Evolutionary conservation across 1,140 invertebrate species (phyloP).

Genomic region (Cylas formicarius): DNA sequence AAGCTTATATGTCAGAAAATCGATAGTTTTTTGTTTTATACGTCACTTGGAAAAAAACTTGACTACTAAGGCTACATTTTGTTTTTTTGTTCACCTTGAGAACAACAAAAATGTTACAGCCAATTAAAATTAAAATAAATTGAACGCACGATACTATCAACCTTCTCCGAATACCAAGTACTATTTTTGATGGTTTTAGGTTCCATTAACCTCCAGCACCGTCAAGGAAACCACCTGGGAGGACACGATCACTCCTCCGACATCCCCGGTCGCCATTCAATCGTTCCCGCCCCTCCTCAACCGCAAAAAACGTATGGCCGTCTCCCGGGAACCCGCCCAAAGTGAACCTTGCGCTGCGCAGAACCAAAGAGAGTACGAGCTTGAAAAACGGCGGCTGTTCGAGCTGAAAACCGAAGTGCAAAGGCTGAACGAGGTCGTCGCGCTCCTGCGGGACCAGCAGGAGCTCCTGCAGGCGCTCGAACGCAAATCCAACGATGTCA

Average conservation of each 20-base stretch:
- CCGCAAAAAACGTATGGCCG: background rate
- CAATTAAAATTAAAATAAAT: too few relatives aligned
- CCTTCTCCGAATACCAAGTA: too few relatives aligned
- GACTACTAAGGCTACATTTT: too few relatives aligned
- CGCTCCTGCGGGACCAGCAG: conserved; percentile 33
- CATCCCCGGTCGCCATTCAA: background rate
- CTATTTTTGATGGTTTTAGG: too few relatives aligned
- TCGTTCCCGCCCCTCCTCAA: background rate
- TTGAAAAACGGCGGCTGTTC: conserved; percentile 23
- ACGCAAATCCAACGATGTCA: conserved; percentile 1
- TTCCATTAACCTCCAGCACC: background rate
- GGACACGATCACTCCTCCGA: background rate
- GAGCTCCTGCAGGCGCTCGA: conserved; percentile 5
- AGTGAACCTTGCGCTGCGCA: conserved; percentile 5
- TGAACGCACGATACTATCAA: too few relatives aligned
- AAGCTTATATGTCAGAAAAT: too few relatives aligned
- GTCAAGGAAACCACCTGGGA: background rate
- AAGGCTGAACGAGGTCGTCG: conserved; percentile 30
- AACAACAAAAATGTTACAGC: too few relatives aligned
- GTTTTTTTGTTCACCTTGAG: too few relatives aligned
- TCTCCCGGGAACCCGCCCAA: background rate
- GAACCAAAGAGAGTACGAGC: conserved; percentile 7
- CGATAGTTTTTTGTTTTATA: too few relatives aligned
- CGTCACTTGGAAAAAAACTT: too few relatives aligned
- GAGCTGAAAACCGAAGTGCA: conserved; percentile 31